phyloP scores from a whole-genome alignment of 1,140 invertebrate genomes.

The Himalopsyche phryganea region DNA sequence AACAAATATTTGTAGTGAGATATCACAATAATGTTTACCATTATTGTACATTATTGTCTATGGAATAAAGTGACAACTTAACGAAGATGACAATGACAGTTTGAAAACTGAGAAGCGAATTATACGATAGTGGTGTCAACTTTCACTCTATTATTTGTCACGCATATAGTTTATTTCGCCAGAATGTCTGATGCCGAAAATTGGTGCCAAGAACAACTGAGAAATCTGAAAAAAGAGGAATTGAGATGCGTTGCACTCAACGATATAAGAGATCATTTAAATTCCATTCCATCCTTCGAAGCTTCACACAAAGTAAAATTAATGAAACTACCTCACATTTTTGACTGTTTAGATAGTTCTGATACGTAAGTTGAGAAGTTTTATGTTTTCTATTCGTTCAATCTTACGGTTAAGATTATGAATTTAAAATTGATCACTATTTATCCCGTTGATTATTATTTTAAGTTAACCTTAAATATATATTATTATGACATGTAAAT shows the following conservation, averaged over 20 bases:
- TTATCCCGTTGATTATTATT: not conserved
- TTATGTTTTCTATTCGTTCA: conserved; percentile 6
- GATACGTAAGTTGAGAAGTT: conserved; percentile 42
- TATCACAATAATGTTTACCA: no score
- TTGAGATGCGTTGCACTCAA: conserved; percentile 42
- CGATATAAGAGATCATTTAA: conserved; percentile 44
- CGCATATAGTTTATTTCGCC: no score
- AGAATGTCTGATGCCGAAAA: conserved; percentile 39
- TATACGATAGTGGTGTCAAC: no score
- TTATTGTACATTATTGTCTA: no score
- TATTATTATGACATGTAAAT: no score
- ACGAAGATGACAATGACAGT: no score
- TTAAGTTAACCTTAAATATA: not conserved
- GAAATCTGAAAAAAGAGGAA: conserved; percentile 40
- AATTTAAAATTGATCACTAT: not conserved
- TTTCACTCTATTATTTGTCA: no score
- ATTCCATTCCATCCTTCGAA: conserved; percentile 39
- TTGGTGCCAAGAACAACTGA: conserved; percentile 45
- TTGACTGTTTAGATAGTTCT: conserved; percentile 41
- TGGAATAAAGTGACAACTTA: no score
- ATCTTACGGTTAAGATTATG: no score
- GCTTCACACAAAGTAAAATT: conserved; percentile 25
- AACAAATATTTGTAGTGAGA: no score
- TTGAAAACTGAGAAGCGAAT: no score
- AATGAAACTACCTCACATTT: conserved; percentile 35